Evolutionary conservation across 2,797 vertebrate species (phyloP).

Genomic region (Pempheris klunzingeri): DNA sequence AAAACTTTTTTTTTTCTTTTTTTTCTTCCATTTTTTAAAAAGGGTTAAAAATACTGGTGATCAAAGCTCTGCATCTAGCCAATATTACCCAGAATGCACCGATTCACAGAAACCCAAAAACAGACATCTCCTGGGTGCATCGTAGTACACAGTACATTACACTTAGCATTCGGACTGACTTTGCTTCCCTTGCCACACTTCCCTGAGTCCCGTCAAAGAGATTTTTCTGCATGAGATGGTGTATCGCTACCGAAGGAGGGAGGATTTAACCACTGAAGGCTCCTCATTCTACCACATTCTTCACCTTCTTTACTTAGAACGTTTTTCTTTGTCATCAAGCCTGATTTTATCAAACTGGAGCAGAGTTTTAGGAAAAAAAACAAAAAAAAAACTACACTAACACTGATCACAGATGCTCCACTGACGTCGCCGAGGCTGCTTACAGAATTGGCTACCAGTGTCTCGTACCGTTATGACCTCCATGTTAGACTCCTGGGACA

Average conservation of each 20-base stretch:
- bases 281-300: constrained; percentile 2
- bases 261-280: not conserved
- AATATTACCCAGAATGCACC: constrained; percentile 60
- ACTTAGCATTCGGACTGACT: constrained; percentile 52
- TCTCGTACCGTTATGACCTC: constrained; percentile 8
- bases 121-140: constrained; percentile 39
- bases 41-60: constrained; percentile 62
- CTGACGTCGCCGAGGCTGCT: not conserved
- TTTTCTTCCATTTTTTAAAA: no score
- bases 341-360: constrained; percentile 8
- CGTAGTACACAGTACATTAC: constrained; percentile 48
- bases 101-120: constrained; percentile 44
- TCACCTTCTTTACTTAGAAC: constrained; percentile 6
- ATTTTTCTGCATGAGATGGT: constrained; percentile 44
- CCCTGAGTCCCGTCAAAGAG: constrained; percentile 65
- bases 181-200: constrained; percentile 60
- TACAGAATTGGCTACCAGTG: not conserved
- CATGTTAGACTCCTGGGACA: not conserved
- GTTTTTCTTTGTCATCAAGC: not conserved
- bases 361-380: not conserved
- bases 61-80: constrained; percentile 46
- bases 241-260: constrained; percentile 15
- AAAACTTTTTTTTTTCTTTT: constrained; percentile 53
- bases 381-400: not conserved
- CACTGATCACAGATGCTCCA: not conserved